These are phyloP conservation scores for Archips xylosteana DNA, from an alignment of 2,888 invertebrate species.

Conservation along the genomic window DNA sequence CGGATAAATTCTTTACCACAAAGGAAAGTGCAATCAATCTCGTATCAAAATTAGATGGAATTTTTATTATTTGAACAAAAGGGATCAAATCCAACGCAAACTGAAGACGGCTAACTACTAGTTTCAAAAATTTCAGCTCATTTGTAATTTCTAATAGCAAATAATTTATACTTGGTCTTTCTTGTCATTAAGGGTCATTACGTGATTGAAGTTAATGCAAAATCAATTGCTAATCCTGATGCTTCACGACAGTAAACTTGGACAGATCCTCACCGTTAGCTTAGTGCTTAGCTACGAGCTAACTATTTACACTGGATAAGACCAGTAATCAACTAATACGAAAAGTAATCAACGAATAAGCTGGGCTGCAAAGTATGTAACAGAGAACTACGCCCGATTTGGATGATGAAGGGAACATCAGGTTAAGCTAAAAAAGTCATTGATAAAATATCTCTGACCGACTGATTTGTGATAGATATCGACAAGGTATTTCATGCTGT, in stretches of 20 bases:
- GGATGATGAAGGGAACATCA: neutral
- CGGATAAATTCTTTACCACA: too few species aligned
- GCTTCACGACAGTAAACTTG: neutral
- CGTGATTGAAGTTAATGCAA: neutral
- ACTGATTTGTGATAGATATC: neutral
- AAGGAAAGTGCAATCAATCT: too few species aligned
- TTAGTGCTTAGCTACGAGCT: neutral
- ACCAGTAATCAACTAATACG: neutral
- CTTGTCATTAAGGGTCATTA: neutral
- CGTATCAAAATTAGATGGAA: too few species aligned
- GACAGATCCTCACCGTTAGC: neutral
- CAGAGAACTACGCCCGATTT: neutral
- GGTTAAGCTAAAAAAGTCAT: neutral
- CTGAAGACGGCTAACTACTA: too few species aligned
- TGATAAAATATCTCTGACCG: neutral
- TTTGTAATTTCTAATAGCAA: neutral
- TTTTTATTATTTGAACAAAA: too few species aligned
- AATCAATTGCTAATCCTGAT: neutral
- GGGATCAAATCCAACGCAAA: too few species aligned
- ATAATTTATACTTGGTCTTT: neutral
- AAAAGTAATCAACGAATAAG: neutral
- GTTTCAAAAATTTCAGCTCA: neutral
- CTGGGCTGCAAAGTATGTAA: neutral
- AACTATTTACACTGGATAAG: neutral
- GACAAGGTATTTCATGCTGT: neutral